Base-by-base conservation (phyloP, 92 coral and sea anemone genomes). In the Bergia puertoricense region DNA sequence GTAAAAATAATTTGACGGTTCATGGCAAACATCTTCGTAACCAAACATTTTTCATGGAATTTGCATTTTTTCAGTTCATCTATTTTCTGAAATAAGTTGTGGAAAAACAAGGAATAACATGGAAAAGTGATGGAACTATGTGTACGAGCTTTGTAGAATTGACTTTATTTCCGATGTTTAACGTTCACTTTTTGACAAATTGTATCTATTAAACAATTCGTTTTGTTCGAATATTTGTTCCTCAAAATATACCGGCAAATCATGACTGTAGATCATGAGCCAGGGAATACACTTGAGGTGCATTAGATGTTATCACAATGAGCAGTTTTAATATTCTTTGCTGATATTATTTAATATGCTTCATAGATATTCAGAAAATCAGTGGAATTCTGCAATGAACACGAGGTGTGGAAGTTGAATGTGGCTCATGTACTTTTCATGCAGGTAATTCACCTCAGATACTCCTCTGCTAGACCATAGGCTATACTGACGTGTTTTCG, bases 361-460 rank as follows among this genome's bases (percentile, higher is more conserved):
- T 57, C 7, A 56, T 91, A 97, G 99, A 97, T 97, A 81, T 97
- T 97, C 90, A 93, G 99, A 80, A 97, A 97, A 81, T 97, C 99
- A n/a, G 99, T 97, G 11, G 99, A 97, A 90, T 97, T 97, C 89
- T 97, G 99, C 80, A 97, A 97, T 46, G 99, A 97, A 82, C 99
- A 97, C 41, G 98, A 95, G 73, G 93, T 92, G 67, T 97, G 99
- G 99, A 97, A 97, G 88, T 85, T 97, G 54, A 97, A 97, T 86
- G 99, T 97, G 6, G 99, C 99, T 51, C 99, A 97, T 78, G 99
- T 97, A 37, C 92, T 97, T 67, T 97, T 97, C 69, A 97, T 97
- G 99, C 99, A 97, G 96, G 99, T 97, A 95, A 65, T 38, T 20
- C 22, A 3, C 69, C 8, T 62, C 18, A 62, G 7, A 62, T 18